Base-by-base conservation (phyloP, 2,888 invertebrate genomes). In the Leptinotarsa haldemani region DNA sequence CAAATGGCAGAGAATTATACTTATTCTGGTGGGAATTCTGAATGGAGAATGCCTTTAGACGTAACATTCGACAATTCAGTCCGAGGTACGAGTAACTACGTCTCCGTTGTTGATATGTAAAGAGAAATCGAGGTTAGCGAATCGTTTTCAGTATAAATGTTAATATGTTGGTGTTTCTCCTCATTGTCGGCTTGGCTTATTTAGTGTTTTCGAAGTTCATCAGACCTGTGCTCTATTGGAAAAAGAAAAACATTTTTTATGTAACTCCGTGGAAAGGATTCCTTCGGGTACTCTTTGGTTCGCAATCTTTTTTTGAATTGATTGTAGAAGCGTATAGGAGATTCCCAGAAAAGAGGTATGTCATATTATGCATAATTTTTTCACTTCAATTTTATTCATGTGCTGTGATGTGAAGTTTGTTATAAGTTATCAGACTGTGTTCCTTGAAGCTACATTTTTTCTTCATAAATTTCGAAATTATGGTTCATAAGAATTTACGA, bases 271-370 rank as follows among this genome's bases (percentile, higher is more conserved):
- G 67, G 68, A 18, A 12, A 18, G 40, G 56, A 64, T 68, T 72
- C 30, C 1, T 53, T 15, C 64, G 53, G 15, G 65, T 65, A 16
- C 16, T 73, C 9, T 47, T 69, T 20, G 48, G 58, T 15, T 7
- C 25, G 1, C 65, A 73, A 65, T 73, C 73, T 3, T 69, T 69
- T 48, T 69, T 65, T 15, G 73, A 73, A 58, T 64, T 52, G 9
- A 30, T 69, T 30, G 40, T 69, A 15, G 73, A 61, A 46, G 65
- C 25, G 20, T 73, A 73, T 30, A 73, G 47, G 9, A 18, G 20
- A 47, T 73, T 69, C 50, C 69, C 69, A 48, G 69, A 69, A n/a
- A 69, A 66, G 16, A 73, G 73, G 73, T 73, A 58, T 47, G 69
- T 52, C n/a, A 50, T n/a, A 50, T 40, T 9, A 7, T 40, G 7